These are phyloP conservation scores for Callinectes sapidus DNA, from an alignment of 2,888 invertebrate species.

Conservation along the genomic window DNA sequence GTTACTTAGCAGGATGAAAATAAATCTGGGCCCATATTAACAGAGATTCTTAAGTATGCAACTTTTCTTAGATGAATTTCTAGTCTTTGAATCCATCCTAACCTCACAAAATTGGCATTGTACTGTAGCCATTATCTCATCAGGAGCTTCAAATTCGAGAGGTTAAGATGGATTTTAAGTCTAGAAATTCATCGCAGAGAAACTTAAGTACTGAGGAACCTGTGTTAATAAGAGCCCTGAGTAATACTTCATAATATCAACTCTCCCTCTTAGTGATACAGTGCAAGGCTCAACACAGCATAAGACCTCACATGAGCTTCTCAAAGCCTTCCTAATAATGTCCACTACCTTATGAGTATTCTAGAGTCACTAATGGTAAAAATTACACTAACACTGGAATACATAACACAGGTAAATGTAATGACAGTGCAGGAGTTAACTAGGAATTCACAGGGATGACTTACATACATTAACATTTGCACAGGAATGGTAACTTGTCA, in stretches of 20 bases:
- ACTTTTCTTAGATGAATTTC: too few species aligned
- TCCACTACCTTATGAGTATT: background rate
- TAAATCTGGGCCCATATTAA: background rate
- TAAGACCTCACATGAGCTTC: background rate
- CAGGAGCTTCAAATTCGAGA: too few species aligned
- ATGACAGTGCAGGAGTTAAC: conserved; percentile 11
- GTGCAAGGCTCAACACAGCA: background rate
- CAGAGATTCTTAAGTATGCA: too few species aligned
- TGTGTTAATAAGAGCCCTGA: too few species aligned
- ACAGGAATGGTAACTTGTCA: conserved; percentile 18
- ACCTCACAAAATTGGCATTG: too few species aligned
- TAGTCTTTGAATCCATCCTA: too few species aligned
- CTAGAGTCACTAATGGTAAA: background rate
- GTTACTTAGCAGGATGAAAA: conserved; percentile 4
- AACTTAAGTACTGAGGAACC: too few species aligned
- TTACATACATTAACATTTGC: background rate
- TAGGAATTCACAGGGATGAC: background rate
- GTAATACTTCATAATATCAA: background rate
- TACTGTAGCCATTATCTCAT: too few species aligned
- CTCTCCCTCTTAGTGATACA: background rate
- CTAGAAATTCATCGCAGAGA: too few species aligned
- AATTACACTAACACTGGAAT: conserved; percentile 6
- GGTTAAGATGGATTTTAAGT: too few species aligned
- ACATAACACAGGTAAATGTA: background rate
- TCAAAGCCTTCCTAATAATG: background rate